Percentiles rank a stretch among this genome's conserved stretches.
Conservation (phyloP, 2,113 vertebrate species). For the Willisornis vidua region DNA sequence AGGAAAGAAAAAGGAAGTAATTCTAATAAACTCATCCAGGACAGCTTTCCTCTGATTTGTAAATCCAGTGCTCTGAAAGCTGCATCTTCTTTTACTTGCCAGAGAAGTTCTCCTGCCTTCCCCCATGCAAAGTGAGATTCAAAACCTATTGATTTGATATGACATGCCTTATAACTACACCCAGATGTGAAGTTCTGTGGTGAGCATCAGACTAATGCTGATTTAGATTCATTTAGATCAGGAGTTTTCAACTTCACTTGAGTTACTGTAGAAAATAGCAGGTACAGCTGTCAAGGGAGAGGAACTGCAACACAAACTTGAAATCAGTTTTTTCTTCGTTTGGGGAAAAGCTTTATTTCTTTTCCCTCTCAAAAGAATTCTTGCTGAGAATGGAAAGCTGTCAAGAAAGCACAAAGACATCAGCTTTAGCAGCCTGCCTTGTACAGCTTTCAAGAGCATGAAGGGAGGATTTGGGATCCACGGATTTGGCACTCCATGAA, state of each 20-base stretch:
- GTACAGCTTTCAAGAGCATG: not conserved
- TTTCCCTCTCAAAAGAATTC: not conserved
- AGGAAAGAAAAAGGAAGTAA: not conserved
- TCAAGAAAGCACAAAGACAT: not conserved
- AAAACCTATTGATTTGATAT: not conserved
- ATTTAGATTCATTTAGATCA: not conserved
- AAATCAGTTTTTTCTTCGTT: not conserved
- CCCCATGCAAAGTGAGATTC: not conserved
- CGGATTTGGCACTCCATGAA: accelerated
- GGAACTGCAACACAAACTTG: accelerated
- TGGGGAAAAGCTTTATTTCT: not conserved
- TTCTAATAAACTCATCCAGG: not conserved
- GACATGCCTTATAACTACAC: not conserved
- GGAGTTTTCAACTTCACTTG: not conserved
- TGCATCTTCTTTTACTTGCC: not conserved
- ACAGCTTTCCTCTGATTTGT: not conserved
- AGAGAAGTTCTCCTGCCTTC: not conserved
- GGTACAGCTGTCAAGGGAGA: not conserved
- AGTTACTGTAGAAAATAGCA: not conserved
- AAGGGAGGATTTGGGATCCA: not conserved
- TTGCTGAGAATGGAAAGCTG: not conserved
- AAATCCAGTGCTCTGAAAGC: not conserved
- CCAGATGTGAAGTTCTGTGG: not conserved
- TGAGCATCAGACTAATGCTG: not conserved
- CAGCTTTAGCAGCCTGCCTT: not conserved